These are phyloP conservation scores for Saccostrea glomerata DNA, from an alignment of 1,140 invertebrate genomes.

Conservation along the genomic window DNA sequence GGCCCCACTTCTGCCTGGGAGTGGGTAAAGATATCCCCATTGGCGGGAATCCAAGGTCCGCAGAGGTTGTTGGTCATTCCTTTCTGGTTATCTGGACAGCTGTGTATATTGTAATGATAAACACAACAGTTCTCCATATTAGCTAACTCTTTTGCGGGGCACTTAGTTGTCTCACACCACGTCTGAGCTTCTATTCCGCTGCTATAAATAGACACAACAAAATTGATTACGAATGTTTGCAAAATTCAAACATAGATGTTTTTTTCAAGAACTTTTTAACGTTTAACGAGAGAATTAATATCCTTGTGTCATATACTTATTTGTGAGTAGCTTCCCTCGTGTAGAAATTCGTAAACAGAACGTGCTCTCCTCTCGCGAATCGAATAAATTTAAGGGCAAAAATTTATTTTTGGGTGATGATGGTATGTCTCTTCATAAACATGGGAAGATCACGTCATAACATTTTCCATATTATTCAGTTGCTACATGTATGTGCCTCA, in stretches of 20 bases:
- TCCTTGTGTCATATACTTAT: background rate
- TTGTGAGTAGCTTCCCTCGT: background rate
- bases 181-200: conserved; percentile 56
- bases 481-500: too few relatives aligned
- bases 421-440: too few relatives aligned
- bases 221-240: background rate
- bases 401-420: too few relatives aligned
- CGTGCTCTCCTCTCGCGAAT: too few relatives aligned
- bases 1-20: conserved; percentile 64
- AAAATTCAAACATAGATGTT: background rate
- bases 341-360: too few relatives aligned
- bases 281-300: too few relatives aligned
- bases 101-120: conserved; percentile 73
- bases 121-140: conserved; percentile 69
- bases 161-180: conserved; percentile 67
- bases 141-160: conserved; percentile 59
- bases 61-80: conserved; percentile 62
- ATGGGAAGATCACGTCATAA: too few relatives aligned
- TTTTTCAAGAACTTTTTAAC: background rate
- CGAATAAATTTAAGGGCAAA: too few relatives aligned
- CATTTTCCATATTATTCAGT: too few relatives aligned
- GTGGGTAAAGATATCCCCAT: conserved; percentile 68
- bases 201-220: conserved; percentile 39
- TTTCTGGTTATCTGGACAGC: conserved; percentile 61
- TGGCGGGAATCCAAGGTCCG: conserved; percentile 70